Conservation (phyloP, 2,113 vertebrate species). For the Damaliscus lunatus region DNA sequence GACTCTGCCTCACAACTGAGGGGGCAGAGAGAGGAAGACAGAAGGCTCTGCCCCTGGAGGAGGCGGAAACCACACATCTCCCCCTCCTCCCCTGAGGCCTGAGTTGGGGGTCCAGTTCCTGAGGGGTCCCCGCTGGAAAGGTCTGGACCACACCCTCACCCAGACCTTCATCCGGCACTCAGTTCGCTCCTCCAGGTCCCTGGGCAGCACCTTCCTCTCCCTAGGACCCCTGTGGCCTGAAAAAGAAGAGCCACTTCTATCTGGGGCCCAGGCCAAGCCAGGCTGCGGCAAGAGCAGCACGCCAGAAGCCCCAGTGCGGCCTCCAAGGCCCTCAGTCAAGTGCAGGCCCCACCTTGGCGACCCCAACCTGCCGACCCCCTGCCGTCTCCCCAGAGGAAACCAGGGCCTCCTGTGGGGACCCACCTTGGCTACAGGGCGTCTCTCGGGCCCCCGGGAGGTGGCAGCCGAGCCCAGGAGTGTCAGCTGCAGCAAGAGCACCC, state of each 20-base stretch:
- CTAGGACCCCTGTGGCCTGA: background rate
- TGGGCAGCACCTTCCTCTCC: too few relatives aligned
- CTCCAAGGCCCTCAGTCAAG: background rate
- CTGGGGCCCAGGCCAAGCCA: rapidly evolving
- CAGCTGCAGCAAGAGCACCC: background rate
- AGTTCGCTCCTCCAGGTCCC: rapidly evolving
- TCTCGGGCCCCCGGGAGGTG: rapidly evolving
- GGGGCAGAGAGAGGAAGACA: background rate
- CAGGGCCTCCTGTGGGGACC: background rate
- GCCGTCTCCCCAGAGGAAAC: background rate
- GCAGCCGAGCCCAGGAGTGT: rapidly evolving
- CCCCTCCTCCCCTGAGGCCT: background rate
- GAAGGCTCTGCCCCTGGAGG: background rate
- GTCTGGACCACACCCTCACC: rapidly evolving
- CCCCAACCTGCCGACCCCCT: too few relatives aligned
- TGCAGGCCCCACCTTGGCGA: rapidly evolving
- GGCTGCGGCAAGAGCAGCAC: background rate
- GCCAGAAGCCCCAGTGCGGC: rapidly evolving
- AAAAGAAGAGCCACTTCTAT: background rate
- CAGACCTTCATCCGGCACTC: background rate
- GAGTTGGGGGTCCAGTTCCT: rapidly evolving
- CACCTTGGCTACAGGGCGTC: rapidly evolving
- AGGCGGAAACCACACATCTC: rapidly evolving
- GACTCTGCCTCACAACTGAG: background rate
- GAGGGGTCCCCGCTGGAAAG: background rate